Evolutionary conservation across 2,113 vertebrate genomes (phyloP).

Genomic region (Syngnathus scovelli): DNA sequence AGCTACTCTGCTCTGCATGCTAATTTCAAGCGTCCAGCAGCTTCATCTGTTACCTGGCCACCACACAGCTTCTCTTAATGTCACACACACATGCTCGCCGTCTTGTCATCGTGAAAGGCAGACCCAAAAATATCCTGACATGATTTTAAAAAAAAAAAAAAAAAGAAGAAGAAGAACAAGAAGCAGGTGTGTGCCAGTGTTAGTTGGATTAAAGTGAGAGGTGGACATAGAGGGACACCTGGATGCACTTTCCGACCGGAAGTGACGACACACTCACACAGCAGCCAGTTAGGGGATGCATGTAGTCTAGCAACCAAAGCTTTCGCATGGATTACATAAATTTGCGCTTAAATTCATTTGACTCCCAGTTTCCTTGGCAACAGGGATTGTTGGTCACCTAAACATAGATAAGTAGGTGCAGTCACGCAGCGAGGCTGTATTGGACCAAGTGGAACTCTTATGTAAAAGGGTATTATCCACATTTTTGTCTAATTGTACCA

Average conservation of each 20-base stretch:
- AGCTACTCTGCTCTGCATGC: slow-evolving; percentile 43
- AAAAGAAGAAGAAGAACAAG: neutral
- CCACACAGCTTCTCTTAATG: slow-evolving; percentile 34
- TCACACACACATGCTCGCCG: slow-evolving; percentile 39
- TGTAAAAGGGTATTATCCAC: slow-evolving; percentile 2
- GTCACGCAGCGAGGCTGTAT: slow-evolving; percentile 19
- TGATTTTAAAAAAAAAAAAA: slow-evolving; percentile 1
- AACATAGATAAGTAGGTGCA: slow-evolving; percentile 51
- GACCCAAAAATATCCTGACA: slow-evolving; percentile 12
- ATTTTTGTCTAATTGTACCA: neutral
- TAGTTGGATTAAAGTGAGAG: slow-evolving; percentile 1
- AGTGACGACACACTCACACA: slow-evolving; percentile 41
- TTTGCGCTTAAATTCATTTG: slow-evolving; percentile 55
- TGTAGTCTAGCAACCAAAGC: slow-evolving; percentile 32
- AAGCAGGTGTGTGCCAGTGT: neutral
- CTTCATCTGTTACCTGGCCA: slow-evolving; percentile 23
- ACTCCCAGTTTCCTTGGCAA: slow-evolving; percentile 65
- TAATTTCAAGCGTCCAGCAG: slow-evolving; percentile 29
- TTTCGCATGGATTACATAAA: slow-evolving; percentile 54
- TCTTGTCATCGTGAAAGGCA: slow-evolving; percentile 12
- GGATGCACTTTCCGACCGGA: slow-evolving; percentile 39
- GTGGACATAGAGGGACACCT: slow-evolving; percentile 33
- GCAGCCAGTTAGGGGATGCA: slow-evolving; percentile 13
- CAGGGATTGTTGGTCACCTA: slow-evolving; percentile 55
- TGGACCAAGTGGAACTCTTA: slow-evolving; percentile 9